Conservation (phyloP, 2,797 vertebrate genomes). For the Sciurus vulgaris region DNA sequence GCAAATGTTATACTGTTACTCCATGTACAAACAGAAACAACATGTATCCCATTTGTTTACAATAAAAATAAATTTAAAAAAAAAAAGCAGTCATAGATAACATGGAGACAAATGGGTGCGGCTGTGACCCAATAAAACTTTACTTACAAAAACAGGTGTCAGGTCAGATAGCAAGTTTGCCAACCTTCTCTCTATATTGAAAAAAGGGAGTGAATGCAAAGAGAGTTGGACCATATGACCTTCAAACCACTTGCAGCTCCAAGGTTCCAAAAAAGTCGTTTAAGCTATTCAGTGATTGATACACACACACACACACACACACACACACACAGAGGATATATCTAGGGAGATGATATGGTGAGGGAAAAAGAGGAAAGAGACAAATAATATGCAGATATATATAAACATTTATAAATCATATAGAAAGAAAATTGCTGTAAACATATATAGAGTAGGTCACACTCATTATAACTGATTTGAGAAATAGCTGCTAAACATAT, state of each 20-base stretch:
- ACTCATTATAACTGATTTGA: conserved; percentile 20
- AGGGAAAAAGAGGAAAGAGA: not conserved
- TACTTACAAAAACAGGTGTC: conserved; percentile 60
- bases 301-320: too few relatives aligned
- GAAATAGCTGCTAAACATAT: not conserved
- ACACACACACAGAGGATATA: not conserved
- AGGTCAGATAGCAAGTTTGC: conserved; percentile 49
- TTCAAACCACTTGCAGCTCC: conserved; percentile 22
- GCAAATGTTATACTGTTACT: too few relatives aligned
- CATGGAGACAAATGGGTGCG: conserved; percentile 20
- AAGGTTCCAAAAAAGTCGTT: conserved; percentile 29
- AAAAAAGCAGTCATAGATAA: conserved; percentile 51
- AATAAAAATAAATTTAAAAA: too few relatives aligned
- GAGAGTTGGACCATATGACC: not conserved
- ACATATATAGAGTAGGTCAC: not conserved
- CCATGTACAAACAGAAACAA: too few relatives aligned
- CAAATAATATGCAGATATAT: not conserved
- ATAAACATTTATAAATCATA: conserved; percentile 23
- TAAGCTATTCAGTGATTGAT: conserved; percentile 50
- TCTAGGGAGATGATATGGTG: not conserved
- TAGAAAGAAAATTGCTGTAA: conserved; percentile 40
- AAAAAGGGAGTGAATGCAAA: conserved; percentile 51
- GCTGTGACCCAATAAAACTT: conserved; percentile 50
- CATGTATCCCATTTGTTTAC: too few relatives aligned
- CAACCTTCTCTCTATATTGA: conserved; percentile 35